A percentile compares a stretch with the other conserved stretches of the same genome.
These are phyloP conservation scores for Equus przewalskii DNA, from an alignment of 2,113 vertebrate genomes.

Conservation along the genomic window DNA sequence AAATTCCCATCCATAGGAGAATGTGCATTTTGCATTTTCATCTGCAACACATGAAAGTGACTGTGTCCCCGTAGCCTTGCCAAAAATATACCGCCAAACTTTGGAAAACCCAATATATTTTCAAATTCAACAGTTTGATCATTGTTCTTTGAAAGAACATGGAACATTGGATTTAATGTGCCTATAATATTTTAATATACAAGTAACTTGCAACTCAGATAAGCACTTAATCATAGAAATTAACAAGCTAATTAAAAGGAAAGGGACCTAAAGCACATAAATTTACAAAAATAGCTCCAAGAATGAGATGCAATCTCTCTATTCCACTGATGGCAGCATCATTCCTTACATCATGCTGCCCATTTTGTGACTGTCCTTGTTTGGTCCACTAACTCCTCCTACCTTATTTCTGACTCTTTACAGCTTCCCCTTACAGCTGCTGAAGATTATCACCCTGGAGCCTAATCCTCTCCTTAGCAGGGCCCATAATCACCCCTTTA, in stretches of 20 bases:
- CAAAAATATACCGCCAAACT: not conserved
- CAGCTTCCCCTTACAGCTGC: conserved; percentile 70
- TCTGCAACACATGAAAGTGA: not conserved
- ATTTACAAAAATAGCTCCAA: fast-evolving
- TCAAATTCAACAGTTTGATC: not conserved
- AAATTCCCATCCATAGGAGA: not conserved
- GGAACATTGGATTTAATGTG: not conserved
- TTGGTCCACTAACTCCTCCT: not conserved
- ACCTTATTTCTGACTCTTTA: conserved; percentile 66
- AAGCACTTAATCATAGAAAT: not conserved
- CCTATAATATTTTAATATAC: not conserved
- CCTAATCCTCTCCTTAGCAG: conserved; percentile 71
- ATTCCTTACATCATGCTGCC: fast-evolving
- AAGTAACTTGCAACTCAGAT: not conserved
- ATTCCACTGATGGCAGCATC: fast-evolving
- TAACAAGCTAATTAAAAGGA: not conserved
- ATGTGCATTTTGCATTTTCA: not conserved
- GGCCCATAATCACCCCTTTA: conserved; percentile 77
- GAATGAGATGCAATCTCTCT: fast-evolving
- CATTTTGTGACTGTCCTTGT: not conserved
- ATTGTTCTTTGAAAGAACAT: not conserved
- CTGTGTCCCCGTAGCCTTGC: not conserved
- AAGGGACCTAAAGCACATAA: fast-evolving
- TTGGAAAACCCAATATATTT: not conserved
- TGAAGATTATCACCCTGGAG: conserved; percentile 45